Base-by-base conservation (phyloP, 2,113 vertebrate genomes). In the Corythaeola cristata region DNA sequence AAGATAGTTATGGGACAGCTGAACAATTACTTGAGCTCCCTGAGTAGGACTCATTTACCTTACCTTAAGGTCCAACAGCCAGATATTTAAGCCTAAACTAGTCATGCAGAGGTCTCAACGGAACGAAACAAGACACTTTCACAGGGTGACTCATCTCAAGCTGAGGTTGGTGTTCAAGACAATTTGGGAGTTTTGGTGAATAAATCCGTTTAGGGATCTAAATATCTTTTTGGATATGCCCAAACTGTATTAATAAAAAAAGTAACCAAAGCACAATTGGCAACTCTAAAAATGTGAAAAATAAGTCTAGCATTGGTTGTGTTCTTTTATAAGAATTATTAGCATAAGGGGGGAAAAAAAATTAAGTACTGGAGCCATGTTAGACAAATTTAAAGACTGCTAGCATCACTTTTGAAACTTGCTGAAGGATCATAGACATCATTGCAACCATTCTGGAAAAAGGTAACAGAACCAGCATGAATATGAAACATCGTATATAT, bases 261-360 rank as follows among this genome's bases (percentile, higher is more conserved):
- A 79, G 32, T 37, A 79, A 90, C 28, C 15, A 60, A 75, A 71
- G 49, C 9, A 67, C 3, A 85, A 24, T 10, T 59, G 12, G 15
- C 13, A 71, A n/a, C 18, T 66, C 26, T 71, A 74, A 86, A 89
- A 64, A 64, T 28, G 15, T 8, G 8, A 6, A 49, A 32, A 24
- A 27, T 5, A 15, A 4, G 28, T 8, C 6, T 12, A 44, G 19
- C 6, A 73, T 27, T 0, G 0, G 5, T 22, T 52, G 14, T 7
- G 20, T 69, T 88, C 2, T 50, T 88, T 62, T 23, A 35, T 28
- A 44, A 73, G 83, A 96, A 60, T 11, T 60, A 49, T 32, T n/a
- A 71, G 23, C 6, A 55, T 21, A 8, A 72, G 14, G 12, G 7
- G 4, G 11, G 24, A 52, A 44, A 47, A 56, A 24, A 8, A 35